Evolutionary conservation across 2,113 vertebrate species (phyloP).

Genomic region (Nycticebus coucang): DNA sequence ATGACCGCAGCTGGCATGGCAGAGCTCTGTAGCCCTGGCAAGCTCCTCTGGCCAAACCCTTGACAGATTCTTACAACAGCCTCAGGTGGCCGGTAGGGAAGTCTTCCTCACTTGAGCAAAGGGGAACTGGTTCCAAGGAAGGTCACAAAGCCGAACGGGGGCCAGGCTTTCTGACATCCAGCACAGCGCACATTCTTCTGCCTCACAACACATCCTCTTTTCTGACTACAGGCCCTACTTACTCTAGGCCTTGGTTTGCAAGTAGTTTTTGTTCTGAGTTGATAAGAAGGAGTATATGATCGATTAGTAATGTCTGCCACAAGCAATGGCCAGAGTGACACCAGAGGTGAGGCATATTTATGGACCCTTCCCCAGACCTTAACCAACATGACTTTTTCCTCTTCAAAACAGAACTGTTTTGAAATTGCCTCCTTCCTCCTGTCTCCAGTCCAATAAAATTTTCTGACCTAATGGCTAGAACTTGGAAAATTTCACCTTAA

Average conservation of each 20-base stretch:
- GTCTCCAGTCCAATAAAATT: constrained; percentile 61
- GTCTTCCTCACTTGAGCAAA: neutral
- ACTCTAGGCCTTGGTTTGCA: neutral
- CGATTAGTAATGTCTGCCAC: constrained; percentile 58
- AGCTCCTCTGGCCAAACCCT: neutral
- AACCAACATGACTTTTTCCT: constrained; percentile 11
- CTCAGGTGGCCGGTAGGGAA: neutral
- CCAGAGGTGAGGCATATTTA: constrained; percentile 61
- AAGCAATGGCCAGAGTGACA: neutral
- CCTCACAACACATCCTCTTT: neutral
- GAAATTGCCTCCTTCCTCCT: constrained; percentile 62
- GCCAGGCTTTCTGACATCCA: neutral
- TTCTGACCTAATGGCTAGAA: constrained; percentile 67
- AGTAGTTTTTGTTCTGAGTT: constrained; percentile 48
- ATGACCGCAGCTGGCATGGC: neutral
- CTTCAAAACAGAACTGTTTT: constrained; percentile 57
- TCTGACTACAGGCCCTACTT: neutral
- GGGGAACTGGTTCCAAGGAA: neutral
- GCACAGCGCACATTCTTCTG: neutral
- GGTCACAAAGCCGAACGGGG: neutral
- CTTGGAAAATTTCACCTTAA: constrained; percentile 65
- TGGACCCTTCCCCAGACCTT: constrained; percentile 49
- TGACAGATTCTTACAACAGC: neutral
- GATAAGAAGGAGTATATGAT: constrained; percentile 33
- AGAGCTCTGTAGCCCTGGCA: neutral